Evolutionary conservation across 2,113 vertebrate species (phyloP).

Genomic region (Corythoichthys intestinalis): DNA sequence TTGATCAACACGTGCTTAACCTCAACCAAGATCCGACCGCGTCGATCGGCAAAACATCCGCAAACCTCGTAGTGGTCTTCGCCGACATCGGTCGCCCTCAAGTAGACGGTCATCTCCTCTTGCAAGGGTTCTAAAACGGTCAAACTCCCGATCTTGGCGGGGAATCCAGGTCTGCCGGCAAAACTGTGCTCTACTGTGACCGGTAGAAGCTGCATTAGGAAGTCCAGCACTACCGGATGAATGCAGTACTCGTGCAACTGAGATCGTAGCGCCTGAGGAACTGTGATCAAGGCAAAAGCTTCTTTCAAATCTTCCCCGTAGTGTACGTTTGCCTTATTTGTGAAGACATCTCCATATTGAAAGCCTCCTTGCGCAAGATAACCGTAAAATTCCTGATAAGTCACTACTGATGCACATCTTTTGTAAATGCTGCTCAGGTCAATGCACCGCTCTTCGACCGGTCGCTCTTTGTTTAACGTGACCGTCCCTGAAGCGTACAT

Average conservation of each 20-base stretch:
- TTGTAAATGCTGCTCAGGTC: conserved; percentile 65
- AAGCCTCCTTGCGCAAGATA: conserved; percentile 72
- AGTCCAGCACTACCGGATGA: conserved; percentile 82
- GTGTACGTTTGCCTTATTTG: conserved; percentile 71
- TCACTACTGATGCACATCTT: conserved; percentile 72
- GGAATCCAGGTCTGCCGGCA: conserved; percentile 67
- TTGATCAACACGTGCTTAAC: conserved; percentile 69
- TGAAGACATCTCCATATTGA: conserved; percentile 75
- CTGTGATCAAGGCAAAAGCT: conserved; percentile 67
- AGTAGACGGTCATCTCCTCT: conserved; percentile 79
- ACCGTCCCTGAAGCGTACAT: conserved; percentile 76
- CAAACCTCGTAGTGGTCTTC: conserved; percentile 73
- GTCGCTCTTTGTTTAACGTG: conserved; percentile 33
- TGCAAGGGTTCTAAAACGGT: conserved; percentile 72
- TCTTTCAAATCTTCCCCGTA: conserved; percentile 77
- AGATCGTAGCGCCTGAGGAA: conserved; percentile 58
- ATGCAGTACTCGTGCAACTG: conserved; percentile 76
- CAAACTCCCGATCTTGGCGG: conserved; percentile 76
- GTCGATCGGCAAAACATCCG: conserved; percentile 78
- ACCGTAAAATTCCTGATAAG: conserved; percentile 70
- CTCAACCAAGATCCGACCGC: conserved; percentile 75
- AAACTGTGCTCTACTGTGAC: conserved; percentile 49
- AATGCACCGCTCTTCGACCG: conserved; percentile 70
- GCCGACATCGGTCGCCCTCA: conserved; percentile 67
- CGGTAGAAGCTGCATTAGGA: conserved; percentile 74